Evolutionary conservation across 92 coral and sea anemone genomes (phyloP).

Genomic region (Montipora capitata): DNA sequence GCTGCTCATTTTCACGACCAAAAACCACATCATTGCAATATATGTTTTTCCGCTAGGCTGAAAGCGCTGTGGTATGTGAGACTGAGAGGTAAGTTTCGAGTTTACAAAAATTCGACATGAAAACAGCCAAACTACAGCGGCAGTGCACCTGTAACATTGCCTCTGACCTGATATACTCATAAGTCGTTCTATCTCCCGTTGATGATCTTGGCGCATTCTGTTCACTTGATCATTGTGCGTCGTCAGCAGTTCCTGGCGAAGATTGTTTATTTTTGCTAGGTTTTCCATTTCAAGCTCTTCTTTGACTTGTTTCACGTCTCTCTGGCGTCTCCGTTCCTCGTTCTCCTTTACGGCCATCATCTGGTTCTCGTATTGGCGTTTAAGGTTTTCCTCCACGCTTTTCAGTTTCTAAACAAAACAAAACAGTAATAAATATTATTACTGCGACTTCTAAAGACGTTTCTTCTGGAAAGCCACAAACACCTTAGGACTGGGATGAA

Average conservation of each 20-base stretch:
- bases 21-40: no score
- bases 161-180: constrained; percentile 72
- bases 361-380: constrained; percentile 85
- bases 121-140: no score
- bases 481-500: no score
- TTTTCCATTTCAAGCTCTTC: constrained; percentile 69
- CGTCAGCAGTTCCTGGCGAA: constrained; percentile 71
- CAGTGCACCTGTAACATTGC: no score
- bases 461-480: no score
- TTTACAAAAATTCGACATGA: no score
- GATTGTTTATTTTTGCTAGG: constrained; percentile 70
- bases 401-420: constrained; percentile 71
- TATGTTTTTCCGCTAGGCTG: no score
- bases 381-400: constrained; percentile 80
- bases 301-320: constrained; percentile 63
- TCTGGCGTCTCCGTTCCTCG: constrained; percentile 71
- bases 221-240: constrained; percentile 80
- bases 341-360: constrained; percentile 70
- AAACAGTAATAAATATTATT: no score
- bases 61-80: no score
- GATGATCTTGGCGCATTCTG: constrained; percentile 90
- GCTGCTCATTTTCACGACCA: no score
- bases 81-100: no score
- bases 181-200: constrained; percentile 84
- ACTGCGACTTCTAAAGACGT: no score